Evolutionary conservation across 2,888 invertebrate species (phyloP).

Genomic region (Lasioglossum villosulum): DNA sequence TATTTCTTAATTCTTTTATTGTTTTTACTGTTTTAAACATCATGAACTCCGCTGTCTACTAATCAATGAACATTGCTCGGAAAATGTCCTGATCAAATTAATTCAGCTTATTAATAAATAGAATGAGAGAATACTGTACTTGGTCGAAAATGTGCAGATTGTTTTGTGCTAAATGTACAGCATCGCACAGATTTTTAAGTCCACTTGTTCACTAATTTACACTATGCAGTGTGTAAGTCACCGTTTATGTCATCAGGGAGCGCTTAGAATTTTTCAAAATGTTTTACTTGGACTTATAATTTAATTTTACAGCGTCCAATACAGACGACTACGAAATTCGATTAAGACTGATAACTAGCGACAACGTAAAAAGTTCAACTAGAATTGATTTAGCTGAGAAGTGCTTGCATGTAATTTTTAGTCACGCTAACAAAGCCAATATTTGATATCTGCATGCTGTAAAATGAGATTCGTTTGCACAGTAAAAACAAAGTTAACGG

Average conservation of each 20-base stretch:
- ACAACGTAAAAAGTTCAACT: not conserved
- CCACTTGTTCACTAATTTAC: not conserved
- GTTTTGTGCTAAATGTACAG: conserved; percentile 9
- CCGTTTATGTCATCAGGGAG: not conserved
- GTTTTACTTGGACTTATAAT: not conserved
- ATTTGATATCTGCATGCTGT: conserved; percentile 45
- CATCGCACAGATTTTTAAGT: not conserved
- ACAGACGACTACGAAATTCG: not conserved
- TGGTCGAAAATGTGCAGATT: not conserved
- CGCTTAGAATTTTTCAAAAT: not conserved
- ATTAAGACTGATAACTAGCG: not conserved
- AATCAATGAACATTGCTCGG: too few species aligned
- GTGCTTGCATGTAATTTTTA: conserved; percentile 29
- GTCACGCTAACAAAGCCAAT: conserved; percentile 3
- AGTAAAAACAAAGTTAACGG: conserved; percentile 55
- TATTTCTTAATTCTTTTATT: too few species aligned
- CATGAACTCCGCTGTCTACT: too few species aligned
- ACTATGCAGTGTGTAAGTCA: not conserved
- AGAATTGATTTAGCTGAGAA: not conserved
- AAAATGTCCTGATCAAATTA: too few species aligned
- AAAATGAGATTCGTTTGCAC: conserved; percentile 47
- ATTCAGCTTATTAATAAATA: not conserved
- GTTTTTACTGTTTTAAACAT: too few species aligned
- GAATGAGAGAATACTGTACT: conserved; percentile 1
- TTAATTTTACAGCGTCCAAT: not conserved